These are phyloP conservation scores for Grantiella picta DNA, from an alignment of 2,113 vertebrate species.

Conservation along the genomic window DNA sequence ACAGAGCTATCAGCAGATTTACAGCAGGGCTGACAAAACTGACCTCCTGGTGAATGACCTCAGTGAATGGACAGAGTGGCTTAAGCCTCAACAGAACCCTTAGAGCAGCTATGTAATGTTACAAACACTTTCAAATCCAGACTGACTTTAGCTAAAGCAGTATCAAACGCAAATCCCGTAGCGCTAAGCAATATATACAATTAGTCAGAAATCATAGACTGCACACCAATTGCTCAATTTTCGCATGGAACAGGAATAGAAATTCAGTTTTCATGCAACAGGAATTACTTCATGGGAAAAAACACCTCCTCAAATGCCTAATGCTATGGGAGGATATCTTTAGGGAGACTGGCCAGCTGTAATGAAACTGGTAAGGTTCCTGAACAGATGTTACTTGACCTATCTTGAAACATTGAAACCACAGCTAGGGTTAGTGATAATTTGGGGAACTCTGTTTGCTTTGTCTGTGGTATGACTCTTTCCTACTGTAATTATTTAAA, in stretches of 20 bases:
- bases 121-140: not conserved
- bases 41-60: not conserved
- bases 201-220: not conserved
- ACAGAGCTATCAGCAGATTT: not conserved
- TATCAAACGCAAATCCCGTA: not conserved
- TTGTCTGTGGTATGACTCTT: not conserved
- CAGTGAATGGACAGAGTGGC: not conserved
- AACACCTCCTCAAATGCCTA: not conserved
- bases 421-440: not conserved
- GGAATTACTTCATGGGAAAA: not conserved
- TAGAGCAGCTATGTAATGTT: not conserved
- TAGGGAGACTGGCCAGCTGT: not conserved
- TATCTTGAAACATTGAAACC: not conserved
- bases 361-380: not conserved
- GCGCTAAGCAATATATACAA: rapidly evolving
- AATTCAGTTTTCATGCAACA: not conserved
- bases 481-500: not conserved
- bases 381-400: not conserved
- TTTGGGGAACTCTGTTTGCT: not conserved
- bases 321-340: not conserved
- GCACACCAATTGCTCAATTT: not conserved
- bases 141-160: not conserved
- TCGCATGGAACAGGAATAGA: not conserved
- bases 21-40: not conserved
- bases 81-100: not conserved